phyloP scores from a whole-genome alignment of 2,888 invertebrate species.

The Diloba caeruleocephala region DNA sequence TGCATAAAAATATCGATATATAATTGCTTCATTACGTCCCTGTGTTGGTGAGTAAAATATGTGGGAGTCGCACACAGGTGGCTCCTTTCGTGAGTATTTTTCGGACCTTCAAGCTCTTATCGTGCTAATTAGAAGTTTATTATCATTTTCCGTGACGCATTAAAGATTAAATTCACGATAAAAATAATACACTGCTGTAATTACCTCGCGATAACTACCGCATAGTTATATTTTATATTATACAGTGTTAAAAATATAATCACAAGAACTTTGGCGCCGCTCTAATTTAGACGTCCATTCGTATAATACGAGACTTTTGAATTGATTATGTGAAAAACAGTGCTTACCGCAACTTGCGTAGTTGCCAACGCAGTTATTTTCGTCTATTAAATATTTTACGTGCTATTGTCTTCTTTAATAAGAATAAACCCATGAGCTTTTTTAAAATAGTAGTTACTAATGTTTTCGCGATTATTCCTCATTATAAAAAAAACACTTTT shows the following conservation, averaged over 20 bases:
- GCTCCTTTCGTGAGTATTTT: slow-evolving; percentile 59
- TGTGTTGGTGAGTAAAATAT: slow-evolving; percentile 89
- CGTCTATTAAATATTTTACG: slow-evolving; percentile 45
- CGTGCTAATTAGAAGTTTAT: slow-evolving; percentile 60
- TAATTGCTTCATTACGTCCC: slow-evolving; percentile 89
- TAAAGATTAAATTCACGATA: slow-evolving; percentile 43
- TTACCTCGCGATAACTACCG: slow-evolving; percentile 46
- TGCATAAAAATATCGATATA: slow-evolving; percentile 90
- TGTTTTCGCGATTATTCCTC: no score
- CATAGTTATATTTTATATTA: slow-evolving; percentile 38
- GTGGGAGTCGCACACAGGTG: slow-evolving; percentile 86
- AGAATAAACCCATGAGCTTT: slow-evolving; percentile 24
- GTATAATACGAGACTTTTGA: slow-evolving; percentile 42
- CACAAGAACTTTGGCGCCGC: slow-evolving; percentile 34
- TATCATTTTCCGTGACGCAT: slow-evolving; percentile 47
- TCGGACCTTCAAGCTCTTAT: slow-evolving; percentile 51
- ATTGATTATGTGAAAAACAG: slow-evolving; percentile 46
- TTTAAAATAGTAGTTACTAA: no score
- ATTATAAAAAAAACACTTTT: no score
- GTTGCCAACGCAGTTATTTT: slow-evolving; percentile 51
- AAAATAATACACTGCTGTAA: slow-evolving; percentile 40
- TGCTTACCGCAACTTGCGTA: slow-evolving; percentile 38
- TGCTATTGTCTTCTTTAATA: slow-evolving; percentile 48
- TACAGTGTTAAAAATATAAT: slow-evolving; percentile 36
- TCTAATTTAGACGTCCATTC: slow-evolving; percentile 40